Conservation (phyloP, 2,888 invertebrate genomes). For the Drosophila ezoana region DNA sequence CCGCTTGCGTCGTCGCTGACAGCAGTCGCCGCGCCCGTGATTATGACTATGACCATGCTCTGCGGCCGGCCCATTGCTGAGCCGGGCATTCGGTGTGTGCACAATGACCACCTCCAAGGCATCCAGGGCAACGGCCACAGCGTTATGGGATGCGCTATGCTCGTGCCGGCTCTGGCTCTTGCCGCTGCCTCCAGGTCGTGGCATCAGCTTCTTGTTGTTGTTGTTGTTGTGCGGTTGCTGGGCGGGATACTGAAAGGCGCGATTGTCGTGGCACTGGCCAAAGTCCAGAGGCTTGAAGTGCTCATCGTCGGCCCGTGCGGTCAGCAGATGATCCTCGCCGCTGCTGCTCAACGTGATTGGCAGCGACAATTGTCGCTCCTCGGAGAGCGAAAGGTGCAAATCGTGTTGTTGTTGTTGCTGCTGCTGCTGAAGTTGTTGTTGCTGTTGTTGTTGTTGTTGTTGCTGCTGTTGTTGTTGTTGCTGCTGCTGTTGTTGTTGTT, state of each 20-base stretch:
- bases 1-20: constrained; percentile 72
- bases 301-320: constrained; percentile 81
- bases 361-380: constrained; percentile 78
- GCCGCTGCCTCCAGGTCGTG: constrained; percentile 67
- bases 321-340: constrained; percentile 82
- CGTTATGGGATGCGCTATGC: constrained; percentile 32
- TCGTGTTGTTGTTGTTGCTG: constrained; percentile 75
- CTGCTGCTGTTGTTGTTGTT: constrained; percentile 82
- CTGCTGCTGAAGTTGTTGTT: constrained; percentile 63
- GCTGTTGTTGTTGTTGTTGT: constrained; percentile 51
- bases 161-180: constrained; percentile 54
- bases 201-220: constrained; percentile 70
- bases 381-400: constrained; percentile 71
- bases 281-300: constrained; percentile 68
- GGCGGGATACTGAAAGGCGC: constrained; percentile 81
- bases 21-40: constrained; percentile 26
- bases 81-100: constrained; percentile 55
- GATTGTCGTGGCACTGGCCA: constrained; percentile 82
- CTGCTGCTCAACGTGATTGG: constrained; percentile 80
- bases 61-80: constrained; percentile 21
- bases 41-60: constrained; percentile 12
- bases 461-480: constrained; percentile 76
- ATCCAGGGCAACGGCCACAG: constrained; percentile 60
- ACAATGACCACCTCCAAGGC: constrained; percentile 74
- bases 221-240: constrained; percentile 62